Base-by-base conservation (phyloP, 2,113 vertebrate species). In the Prunella fulvescens region DNA sequence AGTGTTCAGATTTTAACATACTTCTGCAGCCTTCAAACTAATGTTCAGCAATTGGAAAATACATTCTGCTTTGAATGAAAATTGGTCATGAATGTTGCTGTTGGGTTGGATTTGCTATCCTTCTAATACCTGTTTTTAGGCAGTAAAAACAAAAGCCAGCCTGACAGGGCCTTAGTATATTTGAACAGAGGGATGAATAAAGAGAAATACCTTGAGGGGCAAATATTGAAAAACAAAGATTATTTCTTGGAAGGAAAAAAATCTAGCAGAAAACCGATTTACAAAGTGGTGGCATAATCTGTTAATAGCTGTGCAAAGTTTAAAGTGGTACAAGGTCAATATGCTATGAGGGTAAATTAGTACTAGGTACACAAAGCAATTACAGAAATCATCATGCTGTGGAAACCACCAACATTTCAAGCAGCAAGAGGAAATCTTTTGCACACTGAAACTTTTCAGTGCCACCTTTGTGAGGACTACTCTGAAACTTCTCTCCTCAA, bases 281-380 rank as follows among this genome's bases (percentile, higher is more conserved):
- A 77, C 81, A 80, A 91, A 91, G 83, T 54, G 26, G 71, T 78
- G 47, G 54, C 20, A 28, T 86, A 79, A 88, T 88, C 93, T 96
- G 53, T 87, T 97, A 95, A 92, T 83, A 92, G 83, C 87, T 94
- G 60, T 96, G 86, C 71, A 95, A 94, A 95, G 80, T 93, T 96
- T 93, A 86, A 93, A 91, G 82, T 47, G 64, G 24, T 70, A 31
- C 31, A 81, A 72, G 88, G 91, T 77, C 81, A 92, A 88, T 86
- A 83, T 71, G n/a, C 85, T 74, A 66, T 19, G 76, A 37, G 88
- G 83, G 69, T 72, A 88, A 93, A 94, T 93, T 93, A 93, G 92
- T 72, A 25, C 47, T 12, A 56, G 79, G 44, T 67, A 79, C 89
- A 85, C 23, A 23, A 56, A 82, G 76, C 72, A 80, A 47, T 87